phyloP scores from a whole-genome alignment of 2,113 vertebrate species.

The Typhlomys cinereus region DNA sequence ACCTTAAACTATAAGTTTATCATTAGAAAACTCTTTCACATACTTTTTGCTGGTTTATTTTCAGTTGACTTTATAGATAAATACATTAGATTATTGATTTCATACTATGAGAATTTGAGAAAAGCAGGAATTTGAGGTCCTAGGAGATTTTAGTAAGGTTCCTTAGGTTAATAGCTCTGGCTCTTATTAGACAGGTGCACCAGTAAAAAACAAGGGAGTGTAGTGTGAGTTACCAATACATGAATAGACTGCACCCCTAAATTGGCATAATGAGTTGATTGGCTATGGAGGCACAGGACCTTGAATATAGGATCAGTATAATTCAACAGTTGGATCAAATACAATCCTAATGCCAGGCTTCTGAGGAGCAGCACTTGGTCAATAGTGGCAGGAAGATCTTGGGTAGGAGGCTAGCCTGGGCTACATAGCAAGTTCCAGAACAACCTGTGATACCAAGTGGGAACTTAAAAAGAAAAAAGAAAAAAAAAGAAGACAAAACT shows the following conservation, averaged over 20 bases:
- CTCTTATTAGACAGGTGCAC: not conserved
- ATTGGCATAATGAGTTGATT: not conserved
- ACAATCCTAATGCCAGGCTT: not conserved
- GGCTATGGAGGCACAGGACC: not conserved
- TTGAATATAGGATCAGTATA: not conserved
- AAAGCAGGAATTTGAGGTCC: not conserved
- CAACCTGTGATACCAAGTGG: not conserved
- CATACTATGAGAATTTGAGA: not conserved
- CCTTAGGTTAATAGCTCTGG: not conserved
- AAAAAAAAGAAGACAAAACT: no score
- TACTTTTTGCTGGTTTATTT: not conserved
- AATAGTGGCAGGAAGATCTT: not conserved
- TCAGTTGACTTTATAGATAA: conserved; percentile 37
- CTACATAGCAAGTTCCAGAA: not conserved
- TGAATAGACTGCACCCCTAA: not conserved
- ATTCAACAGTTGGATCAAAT: not conserved
- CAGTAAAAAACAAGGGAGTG: not conserved
- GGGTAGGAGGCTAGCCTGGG: not conserved
- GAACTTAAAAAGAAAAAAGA: not conserved
- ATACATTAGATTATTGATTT: not conserved
- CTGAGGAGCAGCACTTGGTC: not conserved
- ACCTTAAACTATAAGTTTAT: conserved; percentile 21
- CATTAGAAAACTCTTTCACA: conserved; percentile 9
- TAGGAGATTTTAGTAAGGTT: not conserved
- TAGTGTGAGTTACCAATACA: not conserved